Conservation (phyloP, 2,797 vertebrate genomes). For the Muscicapa striata region DNA sequence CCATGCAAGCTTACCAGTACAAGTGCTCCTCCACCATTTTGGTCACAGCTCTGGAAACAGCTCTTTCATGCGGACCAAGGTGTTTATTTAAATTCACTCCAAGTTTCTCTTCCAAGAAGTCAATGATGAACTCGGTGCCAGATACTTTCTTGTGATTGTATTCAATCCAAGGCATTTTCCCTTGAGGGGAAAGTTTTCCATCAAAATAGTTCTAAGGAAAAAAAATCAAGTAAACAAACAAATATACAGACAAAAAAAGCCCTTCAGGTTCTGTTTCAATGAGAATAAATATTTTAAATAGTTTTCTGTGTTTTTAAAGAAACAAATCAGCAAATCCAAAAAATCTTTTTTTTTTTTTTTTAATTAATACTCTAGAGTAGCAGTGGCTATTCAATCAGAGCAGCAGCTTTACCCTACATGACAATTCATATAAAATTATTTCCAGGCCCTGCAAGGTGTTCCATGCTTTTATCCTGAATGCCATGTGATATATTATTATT, state of each 20-base stretch:
- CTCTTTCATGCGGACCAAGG: slow-evolving; percentile 90
- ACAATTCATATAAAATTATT: neutral
- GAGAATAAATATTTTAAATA: neutral
- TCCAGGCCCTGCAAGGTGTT: neutral
- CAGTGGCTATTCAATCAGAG: neutral
- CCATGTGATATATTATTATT: neutral
- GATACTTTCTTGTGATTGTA: slow-evolving; percentile 94
- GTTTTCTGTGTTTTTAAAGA: neutral
- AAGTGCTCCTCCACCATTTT: slow-evolving; percentile 99
- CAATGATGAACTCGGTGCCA: slow-evolving; percentile 96
- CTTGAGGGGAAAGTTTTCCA: slow-evolving; percentile 96
- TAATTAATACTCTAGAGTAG: neutral
- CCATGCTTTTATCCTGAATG: neutral
- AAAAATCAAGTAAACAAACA: slow-evolving; percentile 8
- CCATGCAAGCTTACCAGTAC: slow-evolving; percentile 87
- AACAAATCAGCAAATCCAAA: neutral
- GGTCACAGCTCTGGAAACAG: slow-evolving; percentile 90
- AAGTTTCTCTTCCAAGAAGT: slow-evolving; percentile 96
- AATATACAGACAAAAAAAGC: neutral
- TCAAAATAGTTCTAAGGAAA: slow-evolving; percentile 93
- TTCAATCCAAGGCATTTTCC: slow-evolving; percentile 99
- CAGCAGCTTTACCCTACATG: neutral
- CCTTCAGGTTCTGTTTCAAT: neutral
- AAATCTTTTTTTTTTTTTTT: neutral
- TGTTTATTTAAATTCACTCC: slow-evolving; percentile 92